Percentiles rank a stretch among this genome's conserved stretches.
Conservation (phyloP, 1,140 invertebrate species). For the Aphelinus atriplicis region DNA sequence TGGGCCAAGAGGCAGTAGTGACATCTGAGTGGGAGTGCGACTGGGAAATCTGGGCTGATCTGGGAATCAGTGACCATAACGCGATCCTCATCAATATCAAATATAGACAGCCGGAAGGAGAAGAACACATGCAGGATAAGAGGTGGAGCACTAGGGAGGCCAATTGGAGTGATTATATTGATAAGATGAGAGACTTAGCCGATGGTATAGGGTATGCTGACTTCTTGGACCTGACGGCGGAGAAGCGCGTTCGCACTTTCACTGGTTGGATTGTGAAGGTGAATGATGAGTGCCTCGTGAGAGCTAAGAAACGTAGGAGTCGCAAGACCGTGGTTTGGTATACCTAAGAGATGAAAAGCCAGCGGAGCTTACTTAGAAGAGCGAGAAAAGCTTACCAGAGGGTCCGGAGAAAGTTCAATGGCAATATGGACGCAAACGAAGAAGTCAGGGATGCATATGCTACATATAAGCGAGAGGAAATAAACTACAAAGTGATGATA, state of each 20-base stretch:
- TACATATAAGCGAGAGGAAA: not conserved
- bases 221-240: not conserved
- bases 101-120: not conserved
- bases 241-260: not conserved
- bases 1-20: not conserved
- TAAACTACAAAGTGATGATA: not conserved
- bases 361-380: too few relatives aligned
- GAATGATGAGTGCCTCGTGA: conserved; percentile 14
- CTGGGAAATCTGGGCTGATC: conserved; percentile 1
- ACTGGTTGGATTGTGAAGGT: conserved; percentile 15
- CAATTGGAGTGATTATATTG: not conserved
- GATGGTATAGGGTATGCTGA: not conserved
- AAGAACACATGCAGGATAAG: not conserved
- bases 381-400: not conserved
- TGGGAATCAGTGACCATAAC: conserved; percentile 25
- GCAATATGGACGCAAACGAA: not conserved
- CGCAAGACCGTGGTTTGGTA: not conserved
- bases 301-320: not conserved
- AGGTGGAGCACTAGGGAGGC: conserved; percentile 7
- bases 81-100: conserved; percentile 12
- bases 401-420: not conserved
- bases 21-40: conserved; percentile 6
- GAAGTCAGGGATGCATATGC: not conserved
- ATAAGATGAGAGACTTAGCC: not conserved
- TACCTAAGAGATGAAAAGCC: not conserved